phyloP scores from a whole-genome alignment of 1,140 invertebrate genomes.

The Trichogramma pretiosum region DNA sequence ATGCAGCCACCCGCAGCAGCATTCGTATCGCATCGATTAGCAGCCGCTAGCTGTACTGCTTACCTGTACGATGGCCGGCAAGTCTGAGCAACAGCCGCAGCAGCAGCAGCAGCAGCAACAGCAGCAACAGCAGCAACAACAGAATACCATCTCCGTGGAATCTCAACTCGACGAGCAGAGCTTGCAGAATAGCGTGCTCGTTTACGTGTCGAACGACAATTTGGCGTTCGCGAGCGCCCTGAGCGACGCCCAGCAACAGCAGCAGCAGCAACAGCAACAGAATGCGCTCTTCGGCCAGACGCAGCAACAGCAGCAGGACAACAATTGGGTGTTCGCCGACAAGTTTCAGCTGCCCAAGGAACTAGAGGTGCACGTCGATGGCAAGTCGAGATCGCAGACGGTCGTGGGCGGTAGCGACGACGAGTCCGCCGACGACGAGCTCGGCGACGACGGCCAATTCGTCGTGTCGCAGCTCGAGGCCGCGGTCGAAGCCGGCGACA shows the following conservation, averaged over 20 bases:
- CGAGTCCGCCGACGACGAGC: slow-evolving; percentile 4
- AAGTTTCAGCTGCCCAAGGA: slow-evolving; percentile 15
- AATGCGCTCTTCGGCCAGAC: slow-evolving; percentile 17
- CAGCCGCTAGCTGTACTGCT: slow-evolving; percentile 39
- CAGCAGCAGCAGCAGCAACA: slow-evolving; percentile 15
- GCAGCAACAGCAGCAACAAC: slow-evolving; percentile 25
- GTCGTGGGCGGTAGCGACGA: background rate
- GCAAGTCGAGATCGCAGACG: slow-evolving; percentile 1
- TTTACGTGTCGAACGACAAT: slow-evolving; percentile 44
- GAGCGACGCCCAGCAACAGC: slow-evolving; percentile 25
- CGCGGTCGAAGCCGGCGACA: slow-evolving; percentile 14
- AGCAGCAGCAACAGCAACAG: slow-evolving; percentile 21
- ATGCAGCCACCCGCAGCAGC: background rate
- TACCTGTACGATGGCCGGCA: slow-evolving; percentile 48
- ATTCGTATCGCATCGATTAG: background rate
- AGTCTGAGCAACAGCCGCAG: slow-evolving; percentile 40
- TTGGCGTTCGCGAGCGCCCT: slow-evolving; percentile 40
- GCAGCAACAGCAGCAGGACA: slow-evolving; percentile 13
- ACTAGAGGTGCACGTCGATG: background rate
- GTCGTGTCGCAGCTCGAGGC: slow-evolving; percentile 13
- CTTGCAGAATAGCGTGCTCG: slow-evolving; percentile 40
- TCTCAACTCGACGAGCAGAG: slow-evolving; percentile 20
- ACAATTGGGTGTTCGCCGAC: slow-evolving; percentile 12
- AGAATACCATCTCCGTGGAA: slow-evolving; percentile 10
- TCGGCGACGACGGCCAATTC: slow-evolving; percentile 12